Conservation (phyloP, 2,888 invertebrate genomes). For the Petrolisthes cinctipes region DNA sequence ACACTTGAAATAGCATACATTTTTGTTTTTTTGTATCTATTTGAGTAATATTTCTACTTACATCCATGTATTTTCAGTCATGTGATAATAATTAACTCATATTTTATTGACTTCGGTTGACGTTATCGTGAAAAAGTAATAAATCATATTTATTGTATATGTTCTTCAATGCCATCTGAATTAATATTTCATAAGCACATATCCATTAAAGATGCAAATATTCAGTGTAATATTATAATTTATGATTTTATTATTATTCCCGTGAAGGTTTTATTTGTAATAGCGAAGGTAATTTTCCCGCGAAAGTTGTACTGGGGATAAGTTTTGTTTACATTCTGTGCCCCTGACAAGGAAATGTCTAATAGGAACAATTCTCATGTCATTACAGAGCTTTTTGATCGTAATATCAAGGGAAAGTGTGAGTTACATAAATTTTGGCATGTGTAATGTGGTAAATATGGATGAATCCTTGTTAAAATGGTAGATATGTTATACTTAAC, state of each 20-base stretch:
- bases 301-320: neutral
- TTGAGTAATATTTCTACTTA: neutral
- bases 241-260: neutral
- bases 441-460: neutral
- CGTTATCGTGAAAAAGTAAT: neutral
- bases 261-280: neutral
- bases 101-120: neutral
- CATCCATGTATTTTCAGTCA: neutral
- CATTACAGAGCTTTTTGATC: slow-evolving; percentile 4
- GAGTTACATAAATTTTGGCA: neutral
- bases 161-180: neutral
- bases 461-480: no score
- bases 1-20: neutral
- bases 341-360: neutral
- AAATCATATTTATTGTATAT: neutral
- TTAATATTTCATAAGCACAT: neutral
- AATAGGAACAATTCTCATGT: neutral
- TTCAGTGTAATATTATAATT: neutral
- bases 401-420: slow-evolving; percentile 27
- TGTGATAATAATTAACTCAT: neutral
- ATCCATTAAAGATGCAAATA: neutral
- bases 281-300: slow-evolving; percentile 29
- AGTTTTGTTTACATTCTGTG: slow-evolving; percentile 33
- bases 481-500: no score
- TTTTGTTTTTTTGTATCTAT: neutral